phyloP scores from a whole-genome alignment of 35 echinoderm and acorn worm species.

The Heliocidaris tuberculata region DNA sequence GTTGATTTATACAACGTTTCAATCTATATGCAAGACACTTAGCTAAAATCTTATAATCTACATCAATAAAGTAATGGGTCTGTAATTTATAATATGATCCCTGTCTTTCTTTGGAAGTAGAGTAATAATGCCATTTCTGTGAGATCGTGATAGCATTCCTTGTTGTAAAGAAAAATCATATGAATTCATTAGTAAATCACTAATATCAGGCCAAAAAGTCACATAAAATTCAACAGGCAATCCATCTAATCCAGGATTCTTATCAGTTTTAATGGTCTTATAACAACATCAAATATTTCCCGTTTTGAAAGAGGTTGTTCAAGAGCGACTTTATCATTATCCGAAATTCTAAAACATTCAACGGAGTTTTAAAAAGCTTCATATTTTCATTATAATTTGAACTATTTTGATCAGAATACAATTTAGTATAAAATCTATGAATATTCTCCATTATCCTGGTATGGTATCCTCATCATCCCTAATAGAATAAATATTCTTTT shows the following conservation, averaged over 20 bases:
- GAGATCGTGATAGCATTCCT: constrained; percentile 26
- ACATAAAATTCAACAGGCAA: constrained; percentile 41
- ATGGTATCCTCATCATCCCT: neutral
- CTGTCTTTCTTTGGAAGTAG: constrained; percentile 48
- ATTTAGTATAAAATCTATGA: neutral
- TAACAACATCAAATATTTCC: constrained; percentile 2
- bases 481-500: constrained; percentile 28
- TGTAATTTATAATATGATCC: constrained; percentile 39
- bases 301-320: neutral
- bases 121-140: constrained; percentile 52
- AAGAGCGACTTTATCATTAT: neutral
- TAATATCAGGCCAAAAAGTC: constrained; percentile 31
- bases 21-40: neutral
- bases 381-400: neutral
- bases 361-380: neutral
- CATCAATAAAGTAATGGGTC: constrained; percentile 23
- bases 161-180: constrained; percentile 25
- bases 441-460: neutral
- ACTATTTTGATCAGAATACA: neutral
- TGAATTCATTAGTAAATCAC: constrained; percentile 19
- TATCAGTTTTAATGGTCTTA: constrained; percentile 17
- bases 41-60: constrained; percentile 30
- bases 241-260: constrained; percentile 24
- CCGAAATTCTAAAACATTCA: neutral
- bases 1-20: neutral